Conservation (phyloP, 2,888 invertebrate genomes). For the Malthinus seriepunctatus region DNA sequence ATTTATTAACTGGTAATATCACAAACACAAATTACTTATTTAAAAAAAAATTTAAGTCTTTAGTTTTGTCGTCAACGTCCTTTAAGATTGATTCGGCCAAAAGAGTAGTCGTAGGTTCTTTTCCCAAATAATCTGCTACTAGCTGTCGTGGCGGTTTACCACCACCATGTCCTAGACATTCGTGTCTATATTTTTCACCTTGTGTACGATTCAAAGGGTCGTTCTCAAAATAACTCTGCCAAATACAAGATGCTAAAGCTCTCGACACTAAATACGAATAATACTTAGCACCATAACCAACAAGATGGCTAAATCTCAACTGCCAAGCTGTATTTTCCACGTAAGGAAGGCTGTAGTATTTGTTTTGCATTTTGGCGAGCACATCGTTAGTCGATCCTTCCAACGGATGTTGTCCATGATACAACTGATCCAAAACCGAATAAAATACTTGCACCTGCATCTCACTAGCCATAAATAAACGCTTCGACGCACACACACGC, state of each 20-base stretch:
- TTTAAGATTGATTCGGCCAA: slow-evolving; percentile 80
- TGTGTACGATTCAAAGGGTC: slow-evolving; percentile 77
- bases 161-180: slow-evolving; percentile 86
- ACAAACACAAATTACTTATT: not conserved
- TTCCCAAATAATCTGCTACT: slow-evolving; percentile 77
- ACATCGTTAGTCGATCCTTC: slow-evolving; percentile 69
- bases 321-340: slow-evolving; percentile 95
- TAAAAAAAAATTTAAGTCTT: not conserved
- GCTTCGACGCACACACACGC: slow-evolving; percentile 82
- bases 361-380: slow-evolving; percentile 73
- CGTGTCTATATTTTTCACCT: slow-evolving; percentile 76
- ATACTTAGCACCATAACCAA: slow-evolving; percentile 98
- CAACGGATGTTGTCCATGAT: slow-evolving; percentile 70
- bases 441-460: slow-evolving; percentile 76
- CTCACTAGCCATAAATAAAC: slow-evolving; percentile 87
- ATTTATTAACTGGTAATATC: too few species aligned
- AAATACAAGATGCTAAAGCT: slow-evolving; percentile 90
- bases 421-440: slow-evolving; percentile 88
- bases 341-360: slow-evolving; percentile 86
- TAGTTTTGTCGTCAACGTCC: slow-evolving; percentile 63
- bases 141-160: slow-evolving; percentile 79
- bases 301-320: slow-evolving; percentile 91
- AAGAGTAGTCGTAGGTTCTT: slow-evolving; percentile 73
- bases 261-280: slow-evolving; percentile 96
- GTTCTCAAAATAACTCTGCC: slow-evolving; percentile 82